phyloP scores from a whole-genome alignment of 2,888 invertebrate species.

The Microplitis manilae region DNA sequence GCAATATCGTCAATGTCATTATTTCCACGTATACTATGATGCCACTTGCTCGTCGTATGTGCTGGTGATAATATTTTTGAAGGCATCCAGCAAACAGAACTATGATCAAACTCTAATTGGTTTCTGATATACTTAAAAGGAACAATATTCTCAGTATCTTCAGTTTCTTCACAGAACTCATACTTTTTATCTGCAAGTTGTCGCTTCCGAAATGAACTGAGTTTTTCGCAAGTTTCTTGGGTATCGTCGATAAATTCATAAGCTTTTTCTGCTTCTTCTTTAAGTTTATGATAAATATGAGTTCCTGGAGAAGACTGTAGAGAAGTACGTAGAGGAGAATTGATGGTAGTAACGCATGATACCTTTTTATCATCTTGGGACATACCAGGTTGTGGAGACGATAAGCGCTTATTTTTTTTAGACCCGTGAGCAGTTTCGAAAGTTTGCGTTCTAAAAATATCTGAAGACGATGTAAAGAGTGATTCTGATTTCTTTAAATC shows the following conservation, averaged over 20 bases:
- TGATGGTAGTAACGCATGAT: slow-evolving; percentile 60
- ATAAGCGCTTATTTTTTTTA: slow-evolving; percentile 51
- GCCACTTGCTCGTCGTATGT: slow-evolving; percentile 62
- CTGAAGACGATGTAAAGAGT: slow-evolving; percentile 66
- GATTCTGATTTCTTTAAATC: slow-evolving; percentile 62
- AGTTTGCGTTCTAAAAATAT: slow-evolving; percentile 67
- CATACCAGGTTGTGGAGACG: slow-evolving; percentile 65
- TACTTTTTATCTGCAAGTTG: slow-evolving; percentile 93
- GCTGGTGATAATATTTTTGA: slow-evolving; percentile 65
- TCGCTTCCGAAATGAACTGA: slow-evolving; percentile 88
- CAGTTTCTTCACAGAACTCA: slow-evolving; percentile 86
- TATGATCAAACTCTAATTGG: slow-evolving; percentile 64
- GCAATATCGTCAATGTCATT: slow-evolving; percentile 64
- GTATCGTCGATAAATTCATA: slow-evolving; percentile 90
- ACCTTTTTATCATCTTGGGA: slow-evolving; percentile 58
- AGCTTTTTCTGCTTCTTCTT: slow-evolving; percentile 78
- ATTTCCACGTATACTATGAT: slow-evolving; percentile 66
- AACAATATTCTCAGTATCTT: slow-evolving; percentile 78
- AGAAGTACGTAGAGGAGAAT: slow-evolving; percentile 64
- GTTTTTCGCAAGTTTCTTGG: slow-evolving; percentile 86
- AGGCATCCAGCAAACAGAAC: slow-evolving; percentile 58
- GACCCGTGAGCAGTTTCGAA: slow-evolving; percentile 66
- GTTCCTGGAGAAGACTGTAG: slow-evolving; percentile 58
- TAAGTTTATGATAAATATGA: slow-evolving; percentile 65
- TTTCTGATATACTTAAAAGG: slow-evolving; percentile 71